Evolutionary conservation across 2,113 vertebrate species (phyloP), one percentile per base, ranked within the genome.

Genomic region (Ranitomeya variabilis): DNA sequence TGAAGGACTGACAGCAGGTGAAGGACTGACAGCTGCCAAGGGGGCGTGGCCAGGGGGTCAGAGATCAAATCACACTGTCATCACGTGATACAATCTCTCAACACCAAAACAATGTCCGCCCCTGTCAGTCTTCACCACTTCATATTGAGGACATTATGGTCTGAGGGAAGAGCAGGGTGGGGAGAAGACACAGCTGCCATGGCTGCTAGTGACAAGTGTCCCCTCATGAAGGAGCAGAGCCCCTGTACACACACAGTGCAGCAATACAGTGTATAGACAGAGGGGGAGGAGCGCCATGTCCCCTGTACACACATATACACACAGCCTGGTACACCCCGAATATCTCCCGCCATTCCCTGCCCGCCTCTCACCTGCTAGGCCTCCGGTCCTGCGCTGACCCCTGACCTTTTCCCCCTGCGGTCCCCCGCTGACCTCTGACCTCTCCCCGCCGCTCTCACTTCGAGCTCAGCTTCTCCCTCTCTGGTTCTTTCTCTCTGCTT

Each of bases 281-380:
- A 71, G 86, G 86, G 86, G 86, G 86, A 88, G 86, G 86, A 80
- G 86, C 86, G 26, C 60, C 23, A 14, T 76, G 69, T 86, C 69
- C 69, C 59, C 31, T 18, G 2, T 52, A 14, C 31, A 66, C 57
- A 77, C 8, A 67, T 59, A 76, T 19, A 80, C 85, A 87, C 62
- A 79, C 73, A 54, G 76, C 2, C 31, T 12, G 64, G 19, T 6
- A 1, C 1, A 8, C 2, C 15, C 62, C 83, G 37, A 1, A 21
- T 2, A 57, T 6, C 83, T 55, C n/a, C 83, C 52, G 54, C 52
- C 69, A 19, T 62, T 59, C 55, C 54, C 54, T 71, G 51, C 52
- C 71, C 76, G 21, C 76, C 67, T 7, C 57, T 13, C 60, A 23
- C 52, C 16, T 18, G 15, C 19, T 1, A 66, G 62, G 64, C 64